phyloP scores from a whole-genome alignment of 2,113 vertebrate genomes.

The Uria aalge region DNA sequence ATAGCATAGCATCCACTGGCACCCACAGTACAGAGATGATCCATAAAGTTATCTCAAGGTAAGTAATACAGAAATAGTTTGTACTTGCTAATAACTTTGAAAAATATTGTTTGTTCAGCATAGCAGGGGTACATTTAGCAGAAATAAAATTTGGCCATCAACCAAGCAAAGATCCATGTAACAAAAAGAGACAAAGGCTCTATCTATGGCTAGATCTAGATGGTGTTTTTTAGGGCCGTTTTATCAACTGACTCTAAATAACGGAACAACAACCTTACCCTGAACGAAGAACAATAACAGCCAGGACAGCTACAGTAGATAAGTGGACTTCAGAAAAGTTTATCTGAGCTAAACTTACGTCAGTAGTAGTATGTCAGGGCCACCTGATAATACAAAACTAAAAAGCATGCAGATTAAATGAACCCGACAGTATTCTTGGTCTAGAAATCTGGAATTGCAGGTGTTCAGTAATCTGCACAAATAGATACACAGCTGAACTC shows the following conservation, averaged over 20 bases:
- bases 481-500: not conserved
- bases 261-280: not conserved
- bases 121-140: not conserved
- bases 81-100: not conserved
- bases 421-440: not conserved
- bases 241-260: not conserved
- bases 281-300: not conserved
- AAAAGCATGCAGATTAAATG: not conserved
- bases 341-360: not conserved
- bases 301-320: not conserved
- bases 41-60: not conserved
- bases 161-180: not conserved
- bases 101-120: not conserved
- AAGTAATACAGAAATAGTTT: not conserved
- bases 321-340: not conserved
- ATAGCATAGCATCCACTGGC: not conserved
- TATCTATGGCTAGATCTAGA: not conserved
- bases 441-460: not conserved
- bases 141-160: not conserved
- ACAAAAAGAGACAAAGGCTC: not conserved
- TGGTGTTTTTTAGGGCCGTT: not conserved
- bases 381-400: not conserved
- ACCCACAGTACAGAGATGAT: not conserved
- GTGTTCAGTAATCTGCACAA: not conserved
- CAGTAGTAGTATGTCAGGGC: not conserved